Evolutionary conservation across 1,140 invertebrate genomes (phyloP), one percentile per base, ranked within the genome.

Genomic region (Maniola jurtina): DNA sequence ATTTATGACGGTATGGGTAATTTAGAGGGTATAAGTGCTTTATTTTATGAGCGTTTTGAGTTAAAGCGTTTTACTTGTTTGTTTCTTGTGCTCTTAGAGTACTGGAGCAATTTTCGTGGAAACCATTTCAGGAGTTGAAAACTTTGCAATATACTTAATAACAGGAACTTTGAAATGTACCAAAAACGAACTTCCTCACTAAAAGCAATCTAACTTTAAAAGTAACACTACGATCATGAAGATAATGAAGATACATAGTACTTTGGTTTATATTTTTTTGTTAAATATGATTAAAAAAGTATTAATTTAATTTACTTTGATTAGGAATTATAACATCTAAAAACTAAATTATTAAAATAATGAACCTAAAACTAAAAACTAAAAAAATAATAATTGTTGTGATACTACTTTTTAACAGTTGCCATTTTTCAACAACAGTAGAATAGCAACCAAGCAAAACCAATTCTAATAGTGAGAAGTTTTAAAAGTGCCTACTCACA

Each of bases 1-100:
- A 73, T 73, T 73, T 73, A 73, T 73, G 62, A 62, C 33, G 71
- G 68, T 73, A 67, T 62, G 58, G 67, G 65, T 61, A 73, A 73
- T 73, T 70, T 70, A 64, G 64, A 65, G 62, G 68, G 68, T 64
- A 73, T 73, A 70, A 73, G 64, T 70, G 61, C 68, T 73, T 70
- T 70, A 70, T 73, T 73, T 73, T 72, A 72, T 69, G 66, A 69
- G 42, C 56, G 59, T 66, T 72, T 68, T 69, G 66, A 72, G 70
- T 72, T 69, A 70, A 70, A 67, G 68, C 64, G 55, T 61, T 73
- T 73, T 61, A 61, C 64, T 67, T 67, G 64, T 67, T 69, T 72
- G 61, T 61, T 52, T 68, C 61, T 68, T 52, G 57, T 61, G 70
- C 59, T 13, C 42, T 60, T 16, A 56, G 54, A 66, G 47, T 47